Conservation (phyloP, 2,113 vertebrate species). For the Phyllostomus discolor region DNA sequence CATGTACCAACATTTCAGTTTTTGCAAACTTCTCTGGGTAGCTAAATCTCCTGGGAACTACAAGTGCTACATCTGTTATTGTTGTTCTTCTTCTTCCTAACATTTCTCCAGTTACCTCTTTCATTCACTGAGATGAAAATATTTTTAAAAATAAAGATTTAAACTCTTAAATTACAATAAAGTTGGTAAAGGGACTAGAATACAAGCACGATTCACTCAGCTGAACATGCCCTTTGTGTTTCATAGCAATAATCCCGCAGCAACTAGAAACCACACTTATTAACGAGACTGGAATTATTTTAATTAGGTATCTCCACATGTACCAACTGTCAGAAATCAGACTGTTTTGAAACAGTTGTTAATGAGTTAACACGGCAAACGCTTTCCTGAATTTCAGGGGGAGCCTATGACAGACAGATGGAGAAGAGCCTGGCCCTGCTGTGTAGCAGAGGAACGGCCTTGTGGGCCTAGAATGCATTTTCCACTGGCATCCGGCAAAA, state of each 20-base stretch:
- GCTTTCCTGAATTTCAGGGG: slow-evolving; percentile 56
- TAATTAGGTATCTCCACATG: slow-evolving; percentile 75
- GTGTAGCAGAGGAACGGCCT: slow-evolving; percentile 55
- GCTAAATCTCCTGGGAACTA: background rate
- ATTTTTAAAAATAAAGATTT: background rate
- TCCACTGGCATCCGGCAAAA: slow-evolving; percentile 52
- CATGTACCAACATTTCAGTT: background rate
- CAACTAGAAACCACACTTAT: slow-evolving; percentile 72
- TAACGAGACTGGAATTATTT: slow-evolving; percentile 76
- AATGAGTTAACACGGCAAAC: slow-evolving; percentile 68
- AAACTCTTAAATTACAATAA: slow-evolving; percentile 38
- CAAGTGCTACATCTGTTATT: background rate
- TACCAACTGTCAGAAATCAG: slow-evolving; percentile 73
- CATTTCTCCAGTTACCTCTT: background rate
- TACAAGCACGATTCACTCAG: slow-evolving; percentile 36
- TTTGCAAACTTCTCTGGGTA: background rate
- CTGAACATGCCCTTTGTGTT: slow-evolving; percentile 56
- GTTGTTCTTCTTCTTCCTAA: background rate
- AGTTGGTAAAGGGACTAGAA: slow-evolving; percentile 30
- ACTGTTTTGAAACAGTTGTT: slow-evolving; percentile 75
- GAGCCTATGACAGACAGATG: slow-evolving; percentile 71
- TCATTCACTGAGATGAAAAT: slow-evolving; percentile 23
- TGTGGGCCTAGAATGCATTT: slow-evolving; percentile 38
- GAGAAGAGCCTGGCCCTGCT: slow-evolving; percentile 66
- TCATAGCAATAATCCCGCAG: slow-evolving; percentile 58